Conservation (phyloP, 2,888 invertebrate species). For the Onchidella celtica region DNA sequence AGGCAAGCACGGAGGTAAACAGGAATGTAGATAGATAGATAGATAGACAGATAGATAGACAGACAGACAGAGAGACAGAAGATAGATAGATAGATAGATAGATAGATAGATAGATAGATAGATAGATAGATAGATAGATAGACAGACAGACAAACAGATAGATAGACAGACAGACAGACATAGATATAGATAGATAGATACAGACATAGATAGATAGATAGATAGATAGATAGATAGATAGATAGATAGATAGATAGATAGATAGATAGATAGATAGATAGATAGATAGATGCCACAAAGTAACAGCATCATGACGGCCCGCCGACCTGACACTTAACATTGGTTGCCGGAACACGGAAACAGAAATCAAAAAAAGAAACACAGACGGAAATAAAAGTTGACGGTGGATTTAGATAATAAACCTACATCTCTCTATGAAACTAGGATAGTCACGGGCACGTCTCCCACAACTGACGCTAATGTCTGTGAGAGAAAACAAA, state of each 20-base stretch:
- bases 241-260: constrained; percentile 16
- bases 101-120: constrained; percentile 1
- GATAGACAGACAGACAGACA: constrained; percentile 6
- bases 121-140: not conserved
- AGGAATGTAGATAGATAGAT: not conserved
- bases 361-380: too few species aligned
- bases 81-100: not conserved
- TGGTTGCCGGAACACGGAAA: too few species aligned
- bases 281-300: not conserved
- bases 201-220: not conserved
- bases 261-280: constrained; percentile 20
- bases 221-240: not conserved
- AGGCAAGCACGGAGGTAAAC: not conserved
- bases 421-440: too few species aligned
- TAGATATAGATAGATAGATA: not conserved
- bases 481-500: too few species aligned
- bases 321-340: too few species aligned
- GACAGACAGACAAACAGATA: constrained; percentile 4
- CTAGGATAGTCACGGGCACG: too few species aligned
- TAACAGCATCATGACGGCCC: too few species aligned
- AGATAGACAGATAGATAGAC: constrained; percentile 13
- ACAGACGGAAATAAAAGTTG: too few species aligned
- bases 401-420: too few species aligned
- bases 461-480: too few species aligned
- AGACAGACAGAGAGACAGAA: too few species aligned